Conservation (phyloP, 2,888 invertebrate species). For the Orthonychiurus folsomi region DNA sequence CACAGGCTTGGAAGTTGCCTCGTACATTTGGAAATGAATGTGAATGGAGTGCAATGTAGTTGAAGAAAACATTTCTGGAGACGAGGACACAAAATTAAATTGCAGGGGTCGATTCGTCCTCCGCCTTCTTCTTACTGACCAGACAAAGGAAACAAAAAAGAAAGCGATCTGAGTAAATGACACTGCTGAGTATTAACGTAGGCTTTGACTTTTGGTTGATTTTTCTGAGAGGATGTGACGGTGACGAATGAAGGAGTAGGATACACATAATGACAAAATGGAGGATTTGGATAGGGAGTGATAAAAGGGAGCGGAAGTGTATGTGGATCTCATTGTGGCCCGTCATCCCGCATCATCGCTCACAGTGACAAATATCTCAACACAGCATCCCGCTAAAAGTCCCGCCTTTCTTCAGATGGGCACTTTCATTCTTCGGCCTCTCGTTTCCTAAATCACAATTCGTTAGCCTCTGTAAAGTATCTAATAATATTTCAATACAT, state of each 20-base stretch:
- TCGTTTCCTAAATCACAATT: not conserved
- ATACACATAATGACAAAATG: not conserved
- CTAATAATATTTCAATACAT: not conserved
- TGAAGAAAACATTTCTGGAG: too few relatives aligned
- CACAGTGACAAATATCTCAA: not conserved
- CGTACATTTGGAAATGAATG: too few relatives aligned
- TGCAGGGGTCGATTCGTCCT: too few relatives aligned
- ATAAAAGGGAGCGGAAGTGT: not conserved
- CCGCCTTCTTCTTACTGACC: too few relatives aligned
- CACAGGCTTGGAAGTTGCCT: too few relatives aligned
- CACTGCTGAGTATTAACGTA: not conserved
- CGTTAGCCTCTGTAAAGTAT: not conserved
- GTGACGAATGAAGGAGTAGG: not conserved
- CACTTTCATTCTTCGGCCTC: not conserved
- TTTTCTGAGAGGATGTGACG: not conserved
- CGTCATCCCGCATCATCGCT: not conserved
- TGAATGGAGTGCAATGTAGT: too few relatives aligned
- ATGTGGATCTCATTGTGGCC: not conserved
- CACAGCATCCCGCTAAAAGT: not conserved
- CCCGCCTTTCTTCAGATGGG: not conserved
- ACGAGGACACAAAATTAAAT: too few relatives aligned
- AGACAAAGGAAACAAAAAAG: too few relatives aligned
- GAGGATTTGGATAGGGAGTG: not conserved
- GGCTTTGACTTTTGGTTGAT: not conserved
- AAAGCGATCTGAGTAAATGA: constrained; percentile 1